Evolutionary conservation across 2,113 vertebrate species (phyloP).

Genomic region (Todiramphus saurophagus): DNA sequence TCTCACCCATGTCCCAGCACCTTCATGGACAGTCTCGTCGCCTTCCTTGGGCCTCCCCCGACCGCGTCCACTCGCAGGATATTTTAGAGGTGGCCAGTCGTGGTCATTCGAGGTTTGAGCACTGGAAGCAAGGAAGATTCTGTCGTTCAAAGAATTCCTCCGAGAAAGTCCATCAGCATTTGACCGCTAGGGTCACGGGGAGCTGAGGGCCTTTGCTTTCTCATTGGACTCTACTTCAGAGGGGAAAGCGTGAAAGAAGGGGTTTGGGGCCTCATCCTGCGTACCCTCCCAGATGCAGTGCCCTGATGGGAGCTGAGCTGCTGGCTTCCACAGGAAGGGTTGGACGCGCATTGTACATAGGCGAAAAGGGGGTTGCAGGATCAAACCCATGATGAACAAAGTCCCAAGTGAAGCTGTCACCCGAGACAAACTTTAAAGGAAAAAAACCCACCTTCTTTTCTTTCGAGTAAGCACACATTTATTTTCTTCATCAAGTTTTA

Average conservation of each 20-base stretch:
- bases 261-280: not conserved
- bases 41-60: not conserved
- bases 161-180: not conserved
- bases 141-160: accelerated
- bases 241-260: not conserved
- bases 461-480: slow-evolving; percentile 26
- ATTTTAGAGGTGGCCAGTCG: not conserved
- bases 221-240: accelerated
- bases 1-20: not conserved
- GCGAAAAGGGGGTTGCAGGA: not conserved
- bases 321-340: not conserved
- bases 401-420: not conserved
- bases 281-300: not conserved
- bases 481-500: slow-evolving; percentile 72
- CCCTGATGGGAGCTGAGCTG: not conserved
- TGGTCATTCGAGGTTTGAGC: not conserved
- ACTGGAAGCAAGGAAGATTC: not conserved
- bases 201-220: not conserved
- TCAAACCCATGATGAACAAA: not conserved
- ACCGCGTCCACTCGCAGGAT: accelerated
- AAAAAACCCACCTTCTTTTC: slow-evolving; percentile 8
- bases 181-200: accelerated
- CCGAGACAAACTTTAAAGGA: not conserved
- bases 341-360: accelerated
- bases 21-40: accelerated